Evolutionary conservation across 2,888 invertebrate genomes (phyloP), one percentile per base, ranked within the genome.

Genomic region (Calliopum simillimum): DNA sequence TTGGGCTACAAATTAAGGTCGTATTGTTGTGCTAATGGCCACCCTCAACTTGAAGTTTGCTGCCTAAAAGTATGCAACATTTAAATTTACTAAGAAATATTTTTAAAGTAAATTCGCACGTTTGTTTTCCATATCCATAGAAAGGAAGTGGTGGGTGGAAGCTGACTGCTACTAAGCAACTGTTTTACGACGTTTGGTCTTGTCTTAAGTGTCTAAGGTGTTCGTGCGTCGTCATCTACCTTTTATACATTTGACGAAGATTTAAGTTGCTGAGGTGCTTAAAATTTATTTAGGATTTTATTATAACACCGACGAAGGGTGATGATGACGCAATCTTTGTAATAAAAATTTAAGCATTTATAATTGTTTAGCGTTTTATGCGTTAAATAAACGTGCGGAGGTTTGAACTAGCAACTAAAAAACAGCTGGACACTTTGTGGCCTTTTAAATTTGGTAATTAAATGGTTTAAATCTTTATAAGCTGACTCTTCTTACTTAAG

Each of bases 211-310:
- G 19, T 4, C 23, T 13, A 3, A 16, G 21, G 23, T 14, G 2
- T 23, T 19, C 4, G 12, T 4, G 1, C 53, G 23, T 21, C 23
- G n/a, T n/a, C n/a, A n/a, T 23, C 19, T 11, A 21, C 23, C 19
- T 53, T 21, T 21, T 23, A 53, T 23, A 13, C 23, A 14, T 53
- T 53, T 53, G 53, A 53, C 53, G 53, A 53, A 53, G 53, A 53
- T 53, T 53, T 53, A 53, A 14, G 53, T 14, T 53, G 53, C 53
- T 53, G 21, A 23, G 19, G 21, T 61, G 33, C 8, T 46, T 6
- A 16, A 44, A 59, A 44, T 46, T 61, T 44, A 46, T 61, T 46
- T n/a, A 61, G 61, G 61, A 4, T 21, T 61, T 61, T 61, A 61
- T 21, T 44, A 46, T 19, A 21, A 61, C 46, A 46, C 16, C 12